Conservation (phyloP, 2,113 vertebrate genomes). For the Dryoscopus gambensis region DNA sequence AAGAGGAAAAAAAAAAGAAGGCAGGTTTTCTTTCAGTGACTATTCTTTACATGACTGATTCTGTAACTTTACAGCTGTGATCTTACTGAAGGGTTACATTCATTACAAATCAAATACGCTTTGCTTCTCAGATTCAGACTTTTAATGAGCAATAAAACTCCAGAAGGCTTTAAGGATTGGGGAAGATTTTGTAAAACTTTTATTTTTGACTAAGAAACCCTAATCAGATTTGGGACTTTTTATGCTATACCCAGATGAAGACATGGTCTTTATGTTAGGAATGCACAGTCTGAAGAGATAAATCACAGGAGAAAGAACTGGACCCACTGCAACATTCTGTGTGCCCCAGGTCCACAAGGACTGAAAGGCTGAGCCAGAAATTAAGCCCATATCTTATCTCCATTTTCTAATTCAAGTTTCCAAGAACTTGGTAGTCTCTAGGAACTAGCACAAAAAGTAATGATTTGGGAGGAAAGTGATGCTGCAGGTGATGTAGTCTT, state of each 20-base stretch:
- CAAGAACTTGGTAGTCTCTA: neutral
- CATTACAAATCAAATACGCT: slow-evolving; percentile 24
- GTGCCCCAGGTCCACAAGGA: neutral
- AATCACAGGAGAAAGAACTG: neutral
- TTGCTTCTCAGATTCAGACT: slow-evolving; percentile 16
- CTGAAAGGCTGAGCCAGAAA: neutral
- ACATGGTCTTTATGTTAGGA: neutral
- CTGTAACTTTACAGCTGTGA: slow-evolving; percentile 72
- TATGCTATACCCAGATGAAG: neutral
- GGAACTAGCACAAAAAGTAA: neutral
- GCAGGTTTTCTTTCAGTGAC: slow-evolving; percentile 58
- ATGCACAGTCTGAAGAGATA: neutral
- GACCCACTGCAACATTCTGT: neutral
- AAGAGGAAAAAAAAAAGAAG: slow-evolving; percentile 60
- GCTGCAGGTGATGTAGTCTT: neutral
- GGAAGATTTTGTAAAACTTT: neutral
- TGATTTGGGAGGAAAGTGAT: neutral
- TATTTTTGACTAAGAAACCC: neutral
- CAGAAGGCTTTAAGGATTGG: neutral
- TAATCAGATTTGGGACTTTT: neutral
- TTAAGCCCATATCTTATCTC: neutral
- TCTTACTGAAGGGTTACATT: slow-evolving; percentile 57
- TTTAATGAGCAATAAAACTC: slow-evolving; percentile 13
- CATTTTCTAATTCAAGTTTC: neutral
- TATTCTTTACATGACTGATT: slow-evolving; percentile 70